Conservation (phyloP, 1,140 invertebrate species). For the Drosophila biarmipes region DNA sequence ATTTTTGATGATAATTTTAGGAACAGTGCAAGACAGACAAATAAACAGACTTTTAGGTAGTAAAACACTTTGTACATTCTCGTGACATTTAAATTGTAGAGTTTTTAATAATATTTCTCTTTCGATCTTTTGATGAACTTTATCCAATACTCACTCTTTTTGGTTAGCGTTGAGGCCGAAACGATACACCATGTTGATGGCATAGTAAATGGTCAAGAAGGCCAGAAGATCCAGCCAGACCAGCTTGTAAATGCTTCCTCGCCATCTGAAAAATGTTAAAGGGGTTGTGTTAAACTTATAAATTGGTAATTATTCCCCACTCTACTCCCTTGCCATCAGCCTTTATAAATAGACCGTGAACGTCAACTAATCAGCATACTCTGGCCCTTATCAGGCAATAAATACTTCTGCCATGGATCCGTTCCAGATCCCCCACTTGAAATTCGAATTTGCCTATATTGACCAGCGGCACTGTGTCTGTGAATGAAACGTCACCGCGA, state of each 20-base stretch:
- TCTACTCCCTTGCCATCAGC: conserved; percentile 32
- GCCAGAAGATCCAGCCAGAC: conserved; percentile 96
- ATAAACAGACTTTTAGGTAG: no score
- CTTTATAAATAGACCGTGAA: conserved; percentile 51
- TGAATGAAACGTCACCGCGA: conserved; percentile 42
- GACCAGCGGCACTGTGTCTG: conserved; percentile 49
- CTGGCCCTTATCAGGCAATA: conserved; percentile 30
- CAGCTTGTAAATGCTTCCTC: conserved; percentile 98
- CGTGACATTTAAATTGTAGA: no score
- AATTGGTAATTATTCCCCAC: conserved; percentile 9
- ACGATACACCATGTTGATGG: conserved; percentile 94
- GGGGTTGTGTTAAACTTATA: background rate
- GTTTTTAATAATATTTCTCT: background rate
- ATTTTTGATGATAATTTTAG: no score
- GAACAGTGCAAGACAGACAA: no score
- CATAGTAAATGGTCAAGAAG: conserved; percentile 93
- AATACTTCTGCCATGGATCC: conserved; percentile 1
- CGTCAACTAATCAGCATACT: conserved; percentile 48
- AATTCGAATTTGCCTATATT: conserved; percentile 8
- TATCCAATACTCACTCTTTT: conserved; percentile 88
- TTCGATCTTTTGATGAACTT: background rate
- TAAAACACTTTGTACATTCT: no score
- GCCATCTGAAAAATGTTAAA: conserved; percentile 91
- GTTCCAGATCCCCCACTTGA: conserved; percentile 38
- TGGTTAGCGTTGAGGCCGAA: conserved; percentile 91